Evolutionary conservation across 2,888 invertebrate species (phyloP).

Genomic region (Sphinx pinastri): DNA sequence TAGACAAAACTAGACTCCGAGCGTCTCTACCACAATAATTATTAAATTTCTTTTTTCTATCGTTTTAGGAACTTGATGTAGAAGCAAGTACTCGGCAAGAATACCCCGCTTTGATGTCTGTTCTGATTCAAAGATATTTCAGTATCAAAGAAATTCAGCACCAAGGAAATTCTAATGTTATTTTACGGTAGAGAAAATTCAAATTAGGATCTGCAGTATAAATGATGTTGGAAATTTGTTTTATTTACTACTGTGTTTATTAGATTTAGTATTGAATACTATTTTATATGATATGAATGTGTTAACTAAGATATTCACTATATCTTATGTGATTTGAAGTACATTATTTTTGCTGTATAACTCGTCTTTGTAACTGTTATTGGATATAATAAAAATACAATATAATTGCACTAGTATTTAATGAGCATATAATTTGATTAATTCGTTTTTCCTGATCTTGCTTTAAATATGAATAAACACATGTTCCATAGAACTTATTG

Average conservation of each 20-base stretch:
- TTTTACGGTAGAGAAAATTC: background rate
- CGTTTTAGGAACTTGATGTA: constrained; percentile 64
- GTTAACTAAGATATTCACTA: too few species aligned
- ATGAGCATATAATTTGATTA: background rate
- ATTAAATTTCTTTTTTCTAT: constrained; percentile 27
- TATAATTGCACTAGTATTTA: constrained; percentile 13
- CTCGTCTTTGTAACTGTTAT: background rate
- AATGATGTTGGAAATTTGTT: too few species aligned
- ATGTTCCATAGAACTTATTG: too few species aligned
- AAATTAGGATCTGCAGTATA: too few species aligned
- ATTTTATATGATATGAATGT: too few species aligned
- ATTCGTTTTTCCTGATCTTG: too few species aligned
- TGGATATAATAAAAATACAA: constrained; percentile 1
- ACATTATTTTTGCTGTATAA: background rate
- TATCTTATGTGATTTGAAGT: background rate
- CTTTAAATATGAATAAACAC: too few species aligned
- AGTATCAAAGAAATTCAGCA: constrained; percentile 60
- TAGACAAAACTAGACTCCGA: background rate
- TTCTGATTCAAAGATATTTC: constrained; percentile 85
- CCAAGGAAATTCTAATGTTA: background rate
- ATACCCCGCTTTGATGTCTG: constrained; percentile 83
- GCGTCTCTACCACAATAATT: background rate
- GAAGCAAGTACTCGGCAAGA: constrained; percentile 65
- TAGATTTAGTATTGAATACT: too few species aligned
- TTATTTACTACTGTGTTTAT: too few species aligned